A percentile compares a stretch with the other conserved stretches of the same genome.
Conservation (phyloP, 2,888 invertebrate genomes). For the Epirrhoe tristata region DNA sequence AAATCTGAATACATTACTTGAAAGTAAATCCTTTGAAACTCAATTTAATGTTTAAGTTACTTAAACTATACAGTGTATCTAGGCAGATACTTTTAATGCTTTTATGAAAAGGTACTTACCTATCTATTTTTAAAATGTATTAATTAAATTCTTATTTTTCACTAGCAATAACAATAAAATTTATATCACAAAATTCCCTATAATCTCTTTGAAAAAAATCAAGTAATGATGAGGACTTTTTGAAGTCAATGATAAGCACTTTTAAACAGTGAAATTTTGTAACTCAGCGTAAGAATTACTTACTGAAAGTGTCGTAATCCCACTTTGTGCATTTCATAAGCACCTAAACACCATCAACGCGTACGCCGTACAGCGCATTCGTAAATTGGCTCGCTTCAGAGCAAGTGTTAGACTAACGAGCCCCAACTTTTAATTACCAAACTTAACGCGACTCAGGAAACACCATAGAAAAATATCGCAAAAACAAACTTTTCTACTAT, state of each 20-base stretch:
- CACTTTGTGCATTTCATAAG: constrained; percentile 35
- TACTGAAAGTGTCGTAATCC: constrained; percentile 15
- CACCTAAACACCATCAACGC: constrained; percentile 34
- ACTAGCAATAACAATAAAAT: too few species aligned
- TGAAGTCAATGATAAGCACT: too few species aligned
- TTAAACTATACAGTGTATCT: background rate
- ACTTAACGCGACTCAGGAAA: constrained; percentile 67
- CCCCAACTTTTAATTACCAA: constrained; percentile 77
- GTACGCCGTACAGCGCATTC: constrained; percentile 42
- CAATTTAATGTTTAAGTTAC: background rate
- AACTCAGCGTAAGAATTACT: background rate
- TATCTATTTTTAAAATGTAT: background rate
- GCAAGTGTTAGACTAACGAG: constrained; percentile 60
- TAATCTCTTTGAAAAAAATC: too few species aligned
- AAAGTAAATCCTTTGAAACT: background rate
- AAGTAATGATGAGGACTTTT: too few species aligned
- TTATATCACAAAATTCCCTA: too few species aligned
- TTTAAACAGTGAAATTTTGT: background rate
- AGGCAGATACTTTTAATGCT: background rate
- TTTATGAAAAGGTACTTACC: background rate
- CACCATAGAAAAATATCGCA: constrained; percentile 60
- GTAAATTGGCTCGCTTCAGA: constrained; percentile 57
- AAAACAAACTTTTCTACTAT: constrained; percentile 48
- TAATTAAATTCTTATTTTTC: too few species aligned
- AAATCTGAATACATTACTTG: background rate